phyloP scores from a whole-genome alignment of 2,888 invertebrate genomes.

The Synanthedon andrenaeformis region DNA sequence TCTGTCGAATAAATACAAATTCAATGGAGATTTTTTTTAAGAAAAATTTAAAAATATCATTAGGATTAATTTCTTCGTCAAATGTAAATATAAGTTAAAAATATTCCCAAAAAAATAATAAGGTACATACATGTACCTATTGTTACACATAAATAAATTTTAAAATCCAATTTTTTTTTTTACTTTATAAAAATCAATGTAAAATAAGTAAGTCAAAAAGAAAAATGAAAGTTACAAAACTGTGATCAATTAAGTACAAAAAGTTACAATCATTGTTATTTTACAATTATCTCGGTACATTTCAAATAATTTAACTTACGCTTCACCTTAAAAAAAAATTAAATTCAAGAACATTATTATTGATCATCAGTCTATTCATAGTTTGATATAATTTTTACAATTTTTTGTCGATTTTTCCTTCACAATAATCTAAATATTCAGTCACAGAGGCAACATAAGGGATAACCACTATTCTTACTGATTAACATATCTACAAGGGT shows the following conservation, averaged over 20 bases:
- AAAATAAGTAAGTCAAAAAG: conserved; percentile 41
- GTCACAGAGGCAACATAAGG: conserved; percentile 64
- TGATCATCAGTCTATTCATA: conserved; percentile 70
- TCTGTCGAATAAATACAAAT: too few species aligned
- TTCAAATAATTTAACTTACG: conserved; percentile 63
- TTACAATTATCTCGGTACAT: conserved; percentile 34
- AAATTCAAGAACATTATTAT: conserved; percentile 67
- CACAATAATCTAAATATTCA: conserved; percentile 36
- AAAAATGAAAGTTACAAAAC: conserved; percentile 61
- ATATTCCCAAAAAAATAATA: conserved; percentile 48
- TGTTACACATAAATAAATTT: conserved; percentile 54
- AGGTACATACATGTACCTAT: conserved; percentile 10
- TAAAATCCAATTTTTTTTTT: conserved; percentile 61
- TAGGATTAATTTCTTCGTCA: conserved; percentile 50
- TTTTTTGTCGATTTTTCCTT: conserved; percentile 61
- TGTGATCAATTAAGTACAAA: conserved; percentile 64
- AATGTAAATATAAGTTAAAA: conserved; percentile 54
- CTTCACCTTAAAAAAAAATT: conserved; percentile 67
- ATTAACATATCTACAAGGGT: conserved; percentile 46
- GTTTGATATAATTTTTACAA: conserved; percentile 65
- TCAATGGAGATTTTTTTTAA: conserved; percentile 32
- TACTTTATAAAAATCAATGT: conserved; percentile 20
- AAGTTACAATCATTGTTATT: conserved; percentile 34
- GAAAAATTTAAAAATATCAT: conserved; percentile 35
- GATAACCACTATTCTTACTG: conserved; percentile 37